phyloP scores from a whole-genome alignment of 2,888 invertebrate species.

The Hetaerina titia region DNA sequence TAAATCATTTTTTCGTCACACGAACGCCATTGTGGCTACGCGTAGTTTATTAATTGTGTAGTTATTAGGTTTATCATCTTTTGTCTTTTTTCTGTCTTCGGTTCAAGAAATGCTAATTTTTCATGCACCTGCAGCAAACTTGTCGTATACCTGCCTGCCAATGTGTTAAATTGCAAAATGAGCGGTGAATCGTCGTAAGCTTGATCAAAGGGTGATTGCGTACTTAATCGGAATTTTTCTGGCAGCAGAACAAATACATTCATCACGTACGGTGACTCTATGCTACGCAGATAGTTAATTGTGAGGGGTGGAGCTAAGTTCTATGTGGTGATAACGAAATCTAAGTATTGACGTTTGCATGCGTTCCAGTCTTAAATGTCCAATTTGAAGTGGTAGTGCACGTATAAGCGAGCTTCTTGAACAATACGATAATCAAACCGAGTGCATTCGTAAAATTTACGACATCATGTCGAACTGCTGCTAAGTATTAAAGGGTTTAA shows the following conservation, averaged over 20 bases:
- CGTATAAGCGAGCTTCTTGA: too few species aligned
- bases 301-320: neutral
- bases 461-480: too few species aligned
- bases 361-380: neutral
- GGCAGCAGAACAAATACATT: neutral
- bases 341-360: neutral
- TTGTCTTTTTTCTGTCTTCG: neutral
- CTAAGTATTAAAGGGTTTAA: too few species aligned
- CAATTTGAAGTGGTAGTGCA: too few species aligned
- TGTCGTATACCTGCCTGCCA: neutral
- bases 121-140: neutral
- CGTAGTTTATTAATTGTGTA: too few species aligned
- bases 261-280: neutral
- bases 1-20: too few species aligned
- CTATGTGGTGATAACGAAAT: neutral
- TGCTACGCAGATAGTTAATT: neutral
- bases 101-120: neutral
- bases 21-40: too few species aligned
- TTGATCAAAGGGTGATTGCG: neutral
- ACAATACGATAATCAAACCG: too few species aligned
- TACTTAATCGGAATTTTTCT: neutral
- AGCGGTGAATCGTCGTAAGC: neutral
- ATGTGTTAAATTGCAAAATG: neutral
- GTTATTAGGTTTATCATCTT: neutral
- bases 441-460: too few species aligned